These are phyloP conservation scores for Pterostichus niger DNA, from an alignment of 2,888 invertebrate genomes.

Conservation along the genomic window DNA sequence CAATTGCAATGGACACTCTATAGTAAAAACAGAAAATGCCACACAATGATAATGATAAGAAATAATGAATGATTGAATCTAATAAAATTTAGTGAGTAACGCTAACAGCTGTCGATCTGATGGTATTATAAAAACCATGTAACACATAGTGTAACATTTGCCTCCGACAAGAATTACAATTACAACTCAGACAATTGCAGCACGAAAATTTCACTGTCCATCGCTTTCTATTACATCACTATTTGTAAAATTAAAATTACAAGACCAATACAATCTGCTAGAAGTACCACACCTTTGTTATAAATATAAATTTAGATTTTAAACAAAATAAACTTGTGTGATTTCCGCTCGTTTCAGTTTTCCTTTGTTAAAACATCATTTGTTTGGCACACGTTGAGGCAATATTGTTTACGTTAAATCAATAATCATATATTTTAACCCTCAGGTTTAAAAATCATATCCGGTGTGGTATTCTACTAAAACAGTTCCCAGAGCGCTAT, in stretches of 20 bases:
- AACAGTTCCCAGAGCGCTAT: too few species aligned
- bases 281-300: slow-evolving; percentile 42
- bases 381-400: too few species aligned
- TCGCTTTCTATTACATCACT: slow-evolving; percentile 60
- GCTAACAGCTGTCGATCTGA: background rate
- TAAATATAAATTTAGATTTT: slow-evolving; percentile 44
- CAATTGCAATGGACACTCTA: too few species aligned
- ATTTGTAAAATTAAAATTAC: slow-evolving; percentile 58
- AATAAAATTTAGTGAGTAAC: background rate
- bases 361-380: too few species aligned
- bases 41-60: too few species aligned
- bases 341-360: background rate
- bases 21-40: too few species aligned
- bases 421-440: too few species aligned
- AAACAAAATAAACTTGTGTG: background rate
- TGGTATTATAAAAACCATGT: slow-evolving; percentile 14
- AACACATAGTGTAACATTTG: slow-evolving; percentile 31
- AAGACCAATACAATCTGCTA: slow-evolving; percentile 33
- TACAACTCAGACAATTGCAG: slow-evolving; percentile 10
- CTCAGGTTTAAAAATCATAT: too few species aligned
- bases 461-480: too few species aligned
- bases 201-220: slow-evolving; percentile 43
- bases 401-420: too few species aligned
- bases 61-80: too few species aligned
- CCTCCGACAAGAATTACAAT: slow-evolving; percentile 36